Evolutionary conservation across 1,140 invertebrate species (phyloP), one percentile per base, ranked within the genome.

Genomic region (Heliconius eleuchia): DNA sequence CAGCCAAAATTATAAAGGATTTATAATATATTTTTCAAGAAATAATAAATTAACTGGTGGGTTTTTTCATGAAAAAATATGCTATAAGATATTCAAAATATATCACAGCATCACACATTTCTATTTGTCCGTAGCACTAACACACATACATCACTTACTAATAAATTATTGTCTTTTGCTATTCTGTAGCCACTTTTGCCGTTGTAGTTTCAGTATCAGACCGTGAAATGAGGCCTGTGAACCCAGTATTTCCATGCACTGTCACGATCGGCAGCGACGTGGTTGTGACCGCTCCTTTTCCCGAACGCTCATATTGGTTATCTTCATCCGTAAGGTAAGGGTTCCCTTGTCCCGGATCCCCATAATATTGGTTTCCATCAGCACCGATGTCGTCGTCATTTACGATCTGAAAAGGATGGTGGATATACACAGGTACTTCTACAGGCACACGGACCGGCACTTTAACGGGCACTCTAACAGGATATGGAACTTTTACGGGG

Each of bases 401-500:
- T 77, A 88, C 74, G 72, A 86, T 82, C 76, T 87, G 84, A 75
- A 84, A 88, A 57, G 89, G 88, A 79, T 89, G 85, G 76, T 92
- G 87, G 74, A 91, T 86, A 73, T 87, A 89, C 60, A 91, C 85
- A 9, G 91, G 90, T 60, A 92, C 88, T 81, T 89, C 86, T 27
- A 89, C 85, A n/a, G 91, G 90, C 30, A 95, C 95, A 76, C 94
- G 88, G 18, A 95, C 90, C 1, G 95, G 95, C 34, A 95, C 91
- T 82, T 90, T 90, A 18, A 94, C 89, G 0, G 96, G 96, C 2
- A 95, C 94, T 84, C 91, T 92, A 1, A 95, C 94, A 11, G 92
- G 91, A 83, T 94, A 94, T 4, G 95, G 95, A 18, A 95, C 95
- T 83, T 91, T 95, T 71, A 96, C 96, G 0, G 95, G 95, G 74